A percentile compares a stretch with the other conserved stretches of the same genome.
These are phyloP conservation scores for Argyrosomus japonicus DNA, from an alignment of 2,113 vertebrate species.

Conservation along the genomic window DNA sequence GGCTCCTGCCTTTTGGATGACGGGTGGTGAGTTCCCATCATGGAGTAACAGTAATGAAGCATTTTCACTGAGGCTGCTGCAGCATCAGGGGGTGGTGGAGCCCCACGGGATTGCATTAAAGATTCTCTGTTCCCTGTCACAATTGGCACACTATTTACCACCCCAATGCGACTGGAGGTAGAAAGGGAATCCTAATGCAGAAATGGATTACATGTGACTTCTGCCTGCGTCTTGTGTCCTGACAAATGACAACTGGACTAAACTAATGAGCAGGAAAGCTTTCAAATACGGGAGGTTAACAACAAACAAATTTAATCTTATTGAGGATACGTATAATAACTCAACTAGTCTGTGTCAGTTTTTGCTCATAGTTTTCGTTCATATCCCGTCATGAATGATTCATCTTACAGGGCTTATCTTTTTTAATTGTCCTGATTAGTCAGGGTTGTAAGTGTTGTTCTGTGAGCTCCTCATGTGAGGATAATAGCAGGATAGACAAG, in stretches of 20 bases:
- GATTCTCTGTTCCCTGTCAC: slow-evolving; percentile 57
- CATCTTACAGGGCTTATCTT: slow-evolving; percentile 17
- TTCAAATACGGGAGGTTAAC: slow-evolving; percentile 16
- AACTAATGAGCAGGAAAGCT: slow-evolving; percentile 21
- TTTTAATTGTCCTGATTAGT: slow-evolving; percentile 32
- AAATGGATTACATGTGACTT: slow-evolving; percentile 29
- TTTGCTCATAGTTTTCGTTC: slow-evolving; percentile 12
- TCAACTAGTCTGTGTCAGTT: slow-evolving; percentile 10
- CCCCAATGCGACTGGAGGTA: slow-evolving; percentile 12
- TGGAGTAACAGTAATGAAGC: slow-evolving; percentile 65
- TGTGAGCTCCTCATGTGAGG: slow-evolving; percentile 21
- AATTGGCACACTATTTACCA: slow-evolving; percentile 46
- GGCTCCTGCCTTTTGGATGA: slow-evolving; percentile 60
- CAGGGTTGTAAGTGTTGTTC: slow-evolving; percentile 10
- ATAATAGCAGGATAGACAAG: slow-evolving; percentile 22
- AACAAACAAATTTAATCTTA: slow-evolving; percentile 8
- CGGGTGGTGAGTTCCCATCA: slow-evolving; percentile 63
- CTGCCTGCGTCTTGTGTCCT: slow-evolving; percentile 6
- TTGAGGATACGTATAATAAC: background rate
- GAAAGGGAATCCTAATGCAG: slow-evolving; percentile 40
- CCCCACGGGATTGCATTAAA: slow-evolving; percentile 50
- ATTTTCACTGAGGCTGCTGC: slow-evolving; percentile 44
- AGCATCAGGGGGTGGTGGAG: slow-evolving; percentile 48
- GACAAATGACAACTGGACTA: slow-evolving; percentile 6
- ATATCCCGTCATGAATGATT: background rate